phyloP scores from a whole-genome alignment of 1,140 invertebrate species.

The Lepidurus arcticus region DNA sequence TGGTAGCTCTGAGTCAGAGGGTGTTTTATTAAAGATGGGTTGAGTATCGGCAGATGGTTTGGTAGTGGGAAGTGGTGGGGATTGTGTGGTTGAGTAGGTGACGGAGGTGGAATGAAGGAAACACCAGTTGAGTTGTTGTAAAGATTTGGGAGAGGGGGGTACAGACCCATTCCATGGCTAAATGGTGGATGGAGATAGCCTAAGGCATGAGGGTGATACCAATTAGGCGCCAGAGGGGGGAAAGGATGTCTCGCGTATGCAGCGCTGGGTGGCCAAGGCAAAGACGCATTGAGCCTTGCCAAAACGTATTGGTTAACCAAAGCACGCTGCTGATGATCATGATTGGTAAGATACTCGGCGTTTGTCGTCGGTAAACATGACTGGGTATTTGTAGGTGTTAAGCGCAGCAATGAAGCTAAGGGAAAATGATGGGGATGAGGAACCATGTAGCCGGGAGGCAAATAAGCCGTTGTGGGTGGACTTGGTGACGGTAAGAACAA shows the following conservation, averaged over 20 bases:
- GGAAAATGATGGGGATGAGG: constrained; percentile 35
- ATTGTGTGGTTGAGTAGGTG: background rate
- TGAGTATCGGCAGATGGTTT: background rate
- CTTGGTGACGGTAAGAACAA: background rate
- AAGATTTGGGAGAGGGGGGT: background rate
- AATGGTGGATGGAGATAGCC: constrained; percentile 37
- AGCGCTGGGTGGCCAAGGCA: constrained; percentile 30
- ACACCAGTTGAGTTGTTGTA: background rate
- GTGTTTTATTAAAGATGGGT: background rate
- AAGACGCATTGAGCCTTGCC: constrained; percentile 32
- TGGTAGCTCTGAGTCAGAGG: background rate
- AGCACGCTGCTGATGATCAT: constrained; percentile 1
- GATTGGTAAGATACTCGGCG: background rate
- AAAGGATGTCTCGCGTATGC: constrained; percentile 29
- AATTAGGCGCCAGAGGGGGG: constrained; percentile 33
- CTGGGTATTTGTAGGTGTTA: background rate
- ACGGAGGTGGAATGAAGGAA: background rate
- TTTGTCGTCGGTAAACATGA: background rate
- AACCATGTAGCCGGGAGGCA: constrained; percentile 27
- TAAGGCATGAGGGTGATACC: constrained; percentile 34
- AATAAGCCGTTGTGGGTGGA: background rate
- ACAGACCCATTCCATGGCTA: constrained; percentile 11
- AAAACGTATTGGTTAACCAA: background rate
- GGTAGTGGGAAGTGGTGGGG: background rate
- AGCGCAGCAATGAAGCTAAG: constrained; percentile 34